Evolutionary conservation across 2,797 vertebrate genomes (phyloP), one percentile per base, ranked within the genome.

Genomic region (Acrossocheilus fasciatus): DNA sequence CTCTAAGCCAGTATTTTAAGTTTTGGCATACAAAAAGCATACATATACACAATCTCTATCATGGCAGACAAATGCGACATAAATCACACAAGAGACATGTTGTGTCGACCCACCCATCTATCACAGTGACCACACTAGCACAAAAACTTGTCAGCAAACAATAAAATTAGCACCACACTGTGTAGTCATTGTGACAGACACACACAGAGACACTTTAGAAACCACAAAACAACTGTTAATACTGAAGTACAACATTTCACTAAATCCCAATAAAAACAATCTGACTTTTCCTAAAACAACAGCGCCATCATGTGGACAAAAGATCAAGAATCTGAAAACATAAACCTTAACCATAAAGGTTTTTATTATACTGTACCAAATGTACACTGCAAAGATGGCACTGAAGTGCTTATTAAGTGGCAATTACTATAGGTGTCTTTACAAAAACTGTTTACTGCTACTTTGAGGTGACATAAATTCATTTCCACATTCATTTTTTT

Each of bases 301-400:
- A 78, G 74, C 26, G 83, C 83, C 83, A 85, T 59, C 83, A 17
- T 70, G 75, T 79, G 83, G 72, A 10, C 4, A 69, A 8, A 39
- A 41, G 18, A n/a, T 23, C n/a, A 39, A 3, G 18, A 6, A 15
- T 34, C 6, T 34, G 6, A n/a, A 62, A 17, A 1, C 18, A 47
- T 20, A 59, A 18, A 7, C 17, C 9, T 0, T 52, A 52, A 17
- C 5, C 50, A 52, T 17, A 52, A 52, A 52, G 2, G 2, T n/a
- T 52, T n/a, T 45, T 66, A 52, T 36, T 12, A 47, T 68, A 66
- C 4, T 50, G 23, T 64, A 26, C 12, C 26, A 66, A 66, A 34
- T 17, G 15, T 69, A 69, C 3, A 69, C 34, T 39, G 17, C 17
- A 18, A 69, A 39, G 66, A 39, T 36, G 15, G 34, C 15, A 18